These are phyloP conservation scores for Dynastes maya DNA, from an alignment of 2,888 invertebrate species.

Conservation along the genomic window DNA sequence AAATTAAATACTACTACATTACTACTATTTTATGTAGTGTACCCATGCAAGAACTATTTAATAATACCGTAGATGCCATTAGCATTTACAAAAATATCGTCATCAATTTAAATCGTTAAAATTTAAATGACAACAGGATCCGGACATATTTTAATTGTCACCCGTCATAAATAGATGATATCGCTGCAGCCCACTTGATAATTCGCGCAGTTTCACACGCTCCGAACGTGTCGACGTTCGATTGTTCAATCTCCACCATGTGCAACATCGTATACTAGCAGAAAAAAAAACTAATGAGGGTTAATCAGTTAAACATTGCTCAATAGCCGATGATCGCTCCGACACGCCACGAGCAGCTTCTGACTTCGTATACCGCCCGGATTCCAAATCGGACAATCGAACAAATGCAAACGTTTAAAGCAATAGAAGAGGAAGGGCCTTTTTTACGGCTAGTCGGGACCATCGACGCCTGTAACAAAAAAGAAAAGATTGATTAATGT, in stretches of 20 bases:
- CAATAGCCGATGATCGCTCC: conserved; percentile 25
- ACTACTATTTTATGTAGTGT: too few species aligned
- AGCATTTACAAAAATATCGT: background rate
- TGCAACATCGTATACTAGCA: conserved; percentile 49
- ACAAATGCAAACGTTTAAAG: conserved; percentile 3
- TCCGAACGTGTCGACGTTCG: conserved; percentile 64
- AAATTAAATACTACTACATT: too few species aligned
- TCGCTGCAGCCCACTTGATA: conserved; percentile 64
- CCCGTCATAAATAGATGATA: conserved; percentile 64
- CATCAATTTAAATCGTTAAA: conserved; percentile 3
- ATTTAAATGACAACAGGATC: conserved; percentile 49
- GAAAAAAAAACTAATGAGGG: conserved; percentile 67
- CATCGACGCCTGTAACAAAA: conserved; percentile 34
- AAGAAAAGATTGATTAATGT: conserved; percentile 67
- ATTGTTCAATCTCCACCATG: conserved; percentile 59
- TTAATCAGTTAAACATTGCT: conserved; percentile 64
- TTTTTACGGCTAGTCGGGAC: conserved; percentile 4
- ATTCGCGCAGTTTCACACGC: conserved; percentile 67
- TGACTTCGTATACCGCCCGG: background rate
- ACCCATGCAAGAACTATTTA: too few species aligned
- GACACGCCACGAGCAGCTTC: background rate
- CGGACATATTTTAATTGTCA: conserved; percentile 69
- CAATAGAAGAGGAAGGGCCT: conserved; percentile 5
- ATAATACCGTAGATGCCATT: background rate
- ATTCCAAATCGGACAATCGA: conserved; percentile 13